Evolutionary conservation across 2,888 invertebrate species (phyloP), one percentile per base, ranked within the genome.

Genomic region (Rapana venosa): DNA sequence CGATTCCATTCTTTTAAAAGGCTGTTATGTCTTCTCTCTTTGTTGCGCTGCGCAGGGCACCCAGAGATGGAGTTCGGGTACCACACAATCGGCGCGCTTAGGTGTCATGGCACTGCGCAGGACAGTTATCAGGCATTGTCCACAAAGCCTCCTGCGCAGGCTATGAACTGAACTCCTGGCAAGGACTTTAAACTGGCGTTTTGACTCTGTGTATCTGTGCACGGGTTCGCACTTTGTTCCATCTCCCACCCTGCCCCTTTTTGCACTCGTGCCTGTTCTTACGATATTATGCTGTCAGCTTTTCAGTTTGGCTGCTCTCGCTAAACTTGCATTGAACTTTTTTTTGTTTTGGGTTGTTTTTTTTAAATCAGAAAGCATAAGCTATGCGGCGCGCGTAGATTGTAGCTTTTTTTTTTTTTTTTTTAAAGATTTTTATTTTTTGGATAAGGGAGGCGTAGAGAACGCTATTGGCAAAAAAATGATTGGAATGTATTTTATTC

Each of bases 11-110:
- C 35, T 35, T 13, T 66, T 87, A 20, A 35, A 56, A 36, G n/a
- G 30, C n/a, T 36, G 79, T 47, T n/a, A 20, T 81, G 61, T 79
- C 35, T 88, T 22, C 70, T 70, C 35, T 35, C 36, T 89, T 61
- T 47, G 47, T 79, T 89, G 89, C 77, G 70, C 32, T 70, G 66
- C 91, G 61, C 90, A 91, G 91, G 91, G 86, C 87, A 91, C 22
- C 87, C 84, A 22, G 89, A 79, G 20, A 86, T 35, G 11, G 93
- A 93, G 89, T 88, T 88, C 35, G 93, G 92, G 77, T 88, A 85
- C 86, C 32, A 91, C 74, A 90, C 88, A 61, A 81, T 92, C 56
- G 92, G 93, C 66, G 91, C 90, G 32, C 90, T 93, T 84, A 70
- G 89, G n/a, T 93, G 93, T 85, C 58, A 30, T 47, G 91, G 88